Evolutionary conservation across 2,888 invertebrate genomes (phyloP), one percentile per base, ranked within the genome.

Genomic region (Timandra comae): DNA sequence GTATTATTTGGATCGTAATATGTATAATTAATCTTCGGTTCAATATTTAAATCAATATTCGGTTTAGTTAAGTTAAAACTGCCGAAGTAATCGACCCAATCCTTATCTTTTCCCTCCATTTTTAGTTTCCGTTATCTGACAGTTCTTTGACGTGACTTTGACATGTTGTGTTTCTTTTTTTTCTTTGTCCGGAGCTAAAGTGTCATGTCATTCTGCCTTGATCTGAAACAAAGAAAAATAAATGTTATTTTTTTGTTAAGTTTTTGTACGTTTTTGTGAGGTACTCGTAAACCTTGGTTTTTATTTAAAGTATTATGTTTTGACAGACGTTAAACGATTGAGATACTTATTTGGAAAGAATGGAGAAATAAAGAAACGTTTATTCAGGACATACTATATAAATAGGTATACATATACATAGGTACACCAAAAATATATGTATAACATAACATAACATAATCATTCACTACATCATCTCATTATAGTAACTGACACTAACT

Each of bases 61-160:
- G 36, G 50, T 43, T 38, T 56, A 4, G 54, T 50, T 2, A 50
- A 45, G 45, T 57, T 61, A 46, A 61, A 73, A 27, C 63, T 61
- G 20, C 64, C 63, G 45, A 67, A 68, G 29, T 67, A 69, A 11
- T 75, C 76, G 1, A 61, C 53, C 75, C 68, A 79, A 21, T 76
- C 77, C 34, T 62, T 62, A 25, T 75, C 71, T 28, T 63, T 58
- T 5, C 55, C 46, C 40, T 62, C 76, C 82, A 82, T 84, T 45
- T 71, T 77, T 51, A n/a, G n/a, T n/a, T 36, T 36, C 38, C 45
- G 55, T 61, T 68, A 70, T 55, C 63, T 65, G 38, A 47, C 52
- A 41, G 55, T 51, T 51, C 48, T 41, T 65, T 64, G 63, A 43
- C 46, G 59, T 56, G 33, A 30, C 38, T 41, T 46, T 36, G 41